Base-by-base conservation (phyloP, 2,888 invertebrate species). In the Blomia tropicalis region DNA sequence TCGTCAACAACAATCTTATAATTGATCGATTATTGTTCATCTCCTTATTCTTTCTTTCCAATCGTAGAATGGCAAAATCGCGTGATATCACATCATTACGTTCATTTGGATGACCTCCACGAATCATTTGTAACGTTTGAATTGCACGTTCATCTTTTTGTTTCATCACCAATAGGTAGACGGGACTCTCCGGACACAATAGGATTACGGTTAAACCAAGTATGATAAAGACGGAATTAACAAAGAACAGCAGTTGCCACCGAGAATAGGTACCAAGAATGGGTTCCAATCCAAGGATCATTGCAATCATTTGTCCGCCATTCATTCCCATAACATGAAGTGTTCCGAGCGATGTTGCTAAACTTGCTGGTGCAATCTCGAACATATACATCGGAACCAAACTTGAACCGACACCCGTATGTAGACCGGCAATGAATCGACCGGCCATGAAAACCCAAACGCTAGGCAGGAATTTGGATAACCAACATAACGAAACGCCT, bases 341-440 rank as follows among this genome's bases (percentile, higher is more conserved):
- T 23, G 43, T 29, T 2, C 59, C 59, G 2, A 58, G n/a, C 22
- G 22, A 14, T n/a, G 41, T n/a, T 22, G 22, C 17, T 3, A 3
- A n/a, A 43, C 43, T 43, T 58, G 44, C 22, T 14, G 59, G 59
- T 19, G 59, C n/a, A 23, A 58, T 58, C 27, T 58, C 59, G n/a
- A 58, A 43, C 19, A 58, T 3, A 27, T 58, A 58, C 59, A 58
- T 58, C n/a, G 59, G 59, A 2, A 58, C 59, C 14, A 58, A n/a
- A 58, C 59, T 58, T 1, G 59, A 58, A 22, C 23, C 59, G n/a
- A 58, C 27, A 2, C 59, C 59, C 14, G 59, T 58, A 22, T 58
- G 59, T 2, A 58, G n/a, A 43, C 59, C 59, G 43, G 59, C 23
- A 27, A 58, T 27, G 17, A 58, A 58, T 3, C 59, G 47, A 43